Evolutionary conservation across 2,797 vertebrate species (phyloP).

Genomic region (Echiichthys vipera): DNA sequence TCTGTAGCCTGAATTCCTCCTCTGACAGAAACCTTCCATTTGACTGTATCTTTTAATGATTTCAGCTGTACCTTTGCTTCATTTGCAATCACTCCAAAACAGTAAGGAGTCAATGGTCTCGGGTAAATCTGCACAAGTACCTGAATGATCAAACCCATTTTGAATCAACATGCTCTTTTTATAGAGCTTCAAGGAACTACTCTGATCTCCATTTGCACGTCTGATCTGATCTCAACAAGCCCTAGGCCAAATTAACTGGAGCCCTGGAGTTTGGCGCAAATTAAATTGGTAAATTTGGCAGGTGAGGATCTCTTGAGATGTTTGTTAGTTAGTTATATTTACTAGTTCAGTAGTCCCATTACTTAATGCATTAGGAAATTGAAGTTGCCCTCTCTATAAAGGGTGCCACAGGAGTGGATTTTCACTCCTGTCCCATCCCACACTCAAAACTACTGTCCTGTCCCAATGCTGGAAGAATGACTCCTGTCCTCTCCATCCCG

Average conservation of each 20-base stretch:
- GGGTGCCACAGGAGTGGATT: too few species aligned
- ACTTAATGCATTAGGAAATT: conserved; percentile 45
- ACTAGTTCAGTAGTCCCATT: conserved; percentile 52
- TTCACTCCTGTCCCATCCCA: too few species aligned
- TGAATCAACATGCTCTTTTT: conserved; percentile 27
- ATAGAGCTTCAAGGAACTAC: conserved; percentile 25
- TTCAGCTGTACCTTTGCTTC: conserved; percentile 2
- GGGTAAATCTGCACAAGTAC: conserved; percentile 3
- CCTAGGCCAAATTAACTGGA: conserved; percentile 56
- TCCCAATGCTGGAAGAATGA: too few species aligned
- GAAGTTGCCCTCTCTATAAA: too few species aligned
- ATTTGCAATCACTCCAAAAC: conserved; percentile 3
- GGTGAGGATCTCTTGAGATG: conserved; percentile 51
- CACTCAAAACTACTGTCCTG: too few species aligned
- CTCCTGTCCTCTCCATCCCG: too few species aligned
- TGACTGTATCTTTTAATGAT: background rate
- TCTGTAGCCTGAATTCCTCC: background rate
- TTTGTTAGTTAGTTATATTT: conserved; percentile 51
- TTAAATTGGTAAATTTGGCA: conserved; percentile 57
- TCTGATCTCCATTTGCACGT: conserved; percentile 45
- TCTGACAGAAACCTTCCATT: background rate
- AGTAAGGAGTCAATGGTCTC: conserved; percentile 11
- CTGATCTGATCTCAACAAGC: too few species aligned
- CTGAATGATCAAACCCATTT: conserved; percentile 24
- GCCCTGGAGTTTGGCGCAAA: conserved; percentile 55